Evolutionary conservation across 1,140 invertebrate species (phyloP).

Genomic region (Macrotrachela quadricornifera): DNA sequence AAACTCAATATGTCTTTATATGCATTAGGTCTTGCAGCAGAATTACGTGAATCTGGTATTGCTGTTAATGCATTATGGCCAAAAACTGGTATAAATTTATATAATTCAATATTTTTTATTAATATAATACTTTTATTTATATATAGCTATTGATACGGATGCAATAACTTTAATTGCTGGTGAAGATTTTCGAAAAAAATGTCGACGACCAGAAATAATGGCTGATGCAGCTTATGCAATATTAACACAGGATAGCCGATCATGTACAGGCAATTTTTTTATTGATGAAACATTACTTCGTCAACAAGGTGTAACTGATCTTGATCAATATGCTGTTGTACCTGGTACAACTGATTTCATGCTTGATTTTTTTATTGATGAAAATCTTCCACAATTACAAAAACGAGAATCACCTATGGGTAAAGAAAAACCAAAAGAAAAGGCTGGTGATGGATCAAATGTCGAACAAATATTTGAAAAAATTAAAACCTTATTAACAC

Average conservation of each 20-base stretch:
- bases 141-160: constrained; percentile 65
- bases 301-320: constrained; percentile 48
- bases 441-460: constrained; percentile 18
- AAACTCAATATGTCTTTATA: constrained; percentile 99
- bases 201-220: constrained; percentile 71
- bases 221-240: constrained; percentile 78
- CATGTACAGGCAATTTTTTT: constrained; percentile 65
- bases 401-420: constrained; percentile 10
- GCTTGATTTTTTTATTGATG: constrained; percentile 72
- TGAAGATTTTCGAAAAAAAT: constrained; percentile 36
- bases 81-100: constrained; percentile 44
- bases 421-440: constrained; percentile 6
- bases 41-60: constrained; percentile 58
- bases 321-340: constrained; percentile 48
- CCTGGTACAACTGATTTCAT: constrained; percentile 30
- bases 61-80: constrained; percentile 95
- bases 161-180: constrained; percentile 84
- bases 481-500: constrained; percentile 42
- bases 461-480: constrained; percentile 44
- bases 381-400: constrained; percentile 7
- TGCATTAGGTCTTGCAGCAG: constrained; percentile 78
- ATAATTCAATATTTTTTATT: not conserved
- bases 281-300: constrained; percentile 76
- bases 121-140: not conserved
- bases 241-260: constrained; percentile 50